Percentiles rank a stretch among this genome's conserved stretches.
Conservation (phyloP, 2,888 invertebrate genomes). For the Caenorhabditis sulstoni region DNA sequence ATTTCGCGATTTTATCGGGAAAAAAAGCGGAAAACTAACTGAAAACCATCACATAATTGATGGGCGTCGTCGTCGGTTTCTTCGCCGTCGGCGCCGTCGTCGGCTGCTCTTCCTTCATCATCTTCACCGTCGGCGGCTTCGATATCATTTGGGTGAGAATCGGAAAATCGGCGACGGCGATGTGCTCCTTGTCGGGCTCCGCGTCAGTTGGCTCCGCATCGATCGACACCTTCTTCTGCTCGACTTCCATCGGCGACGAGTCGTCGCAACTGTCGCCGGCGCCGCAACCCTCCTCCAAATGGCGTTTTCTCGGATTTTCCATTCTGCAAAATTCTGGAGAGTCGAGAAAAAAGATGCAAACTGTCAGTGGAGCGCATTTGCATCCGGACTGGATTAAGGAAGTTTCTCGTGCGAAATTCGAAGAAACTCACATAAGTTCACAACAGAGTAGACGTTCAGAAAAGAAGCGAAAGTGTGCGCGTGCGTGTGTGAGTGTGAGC, state of each 20-base stretch:
- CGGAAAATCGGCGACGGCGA: neutral
- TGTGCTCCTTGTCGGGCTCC: neutral
- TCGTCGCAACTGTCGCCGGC: neutral
- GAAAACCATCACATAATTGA: constrained; percentile 31
- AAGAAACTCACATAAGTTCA: no score
- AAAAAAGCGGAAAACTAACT: constrained; percentile 15
- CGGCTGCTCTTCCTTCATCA: neutral
- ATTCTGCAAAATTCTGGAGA: constrained; percentile 16
- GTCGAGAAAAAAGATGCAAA: neutral
- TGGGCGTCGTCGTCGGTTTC: neutral
- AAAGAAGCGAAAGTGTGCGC: no score
- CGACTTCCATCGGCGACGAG: neutral
- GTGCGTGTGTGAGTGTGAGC: no score
- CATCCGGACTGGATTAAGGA: constrained; percentile 4
- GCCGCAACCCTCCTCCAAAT: neutral
- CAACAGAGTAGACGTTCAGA: no score
- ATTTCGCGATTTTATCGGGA: no score
- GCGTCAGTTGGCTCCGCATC: neutral
- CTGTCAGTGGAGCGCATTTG: no score
- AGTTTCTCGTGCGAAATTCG: no score
- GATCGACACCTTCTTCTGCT: neutral
- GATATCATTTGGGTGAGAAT: constrained; percentile 15
- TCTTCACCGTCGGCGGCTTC: constrained; percentile 1
- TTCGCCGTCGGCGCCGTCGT: neutral
- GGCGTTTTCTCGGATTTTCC: constrained; percentile 41